Evolutionary conservation across 2,113 vertebrate species (phyloP).

Genomic region (Probosciger aterrimus): DNA sequence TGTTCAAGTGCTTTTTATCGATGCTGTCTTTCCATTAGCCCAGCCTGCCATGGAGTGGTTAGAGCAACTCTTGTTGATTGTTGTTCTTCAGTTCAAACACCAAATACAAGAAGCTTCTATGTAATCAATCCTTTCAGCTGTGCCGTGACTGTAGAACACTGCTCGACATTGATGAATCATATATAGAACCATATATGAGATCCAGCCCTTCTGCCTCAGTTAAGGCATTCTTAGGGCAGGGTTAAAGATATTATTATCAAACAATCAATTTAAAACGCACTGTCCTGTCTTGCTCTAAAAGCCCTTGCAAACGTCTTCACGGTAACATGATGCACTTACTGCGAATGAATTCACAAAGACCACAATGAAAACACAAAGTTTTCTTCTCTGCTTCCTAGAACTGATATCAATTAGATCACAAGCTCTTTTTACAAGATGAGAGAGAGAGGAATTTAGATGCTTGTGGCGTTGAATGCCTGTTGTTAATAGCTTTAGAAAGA

Average conservation of each 20-base stretch:
- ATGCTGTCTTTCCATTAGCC: neutral
- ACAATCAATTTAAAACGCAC: neutral
- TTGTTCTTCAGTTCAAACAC: neutral
- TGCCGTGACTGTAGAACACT: neutral
- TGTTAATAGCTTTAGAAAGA: neutral
- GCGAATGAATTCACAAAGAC: neutral
- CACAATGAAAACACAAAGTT: neutral
- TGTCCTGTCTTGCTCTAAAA: neutral
- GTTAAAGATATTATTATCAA: neutral
- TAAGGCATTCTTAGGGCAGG: neutral
- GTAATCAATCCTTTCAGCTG: neutral
- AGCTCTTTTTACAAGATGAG: neutral
- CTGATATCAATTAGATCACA: neutral
- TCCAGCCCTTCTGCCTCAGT: neutral
- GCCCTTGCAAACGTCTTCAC: neutral
- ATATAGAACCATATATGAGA: neutral
- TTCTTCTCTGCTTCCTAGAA: neutral
- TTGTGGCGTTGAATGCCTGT: neutral
- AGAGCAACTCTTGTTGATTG: neutral
- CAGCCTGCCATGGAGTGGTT: neutral
- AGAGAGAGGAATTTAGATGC: neutral
- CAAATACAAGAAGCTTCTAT: neutral
- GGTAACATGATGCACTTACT: neutral
- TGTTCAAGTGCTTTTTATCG: neutral
- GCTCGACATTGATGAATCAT: neutral